A percentile compares a stretch with the other conserved stretches of the same genome.
Conservation (phyloP, 2,888 invertebrate genomes). For the Eilema sororculum region DNA sequence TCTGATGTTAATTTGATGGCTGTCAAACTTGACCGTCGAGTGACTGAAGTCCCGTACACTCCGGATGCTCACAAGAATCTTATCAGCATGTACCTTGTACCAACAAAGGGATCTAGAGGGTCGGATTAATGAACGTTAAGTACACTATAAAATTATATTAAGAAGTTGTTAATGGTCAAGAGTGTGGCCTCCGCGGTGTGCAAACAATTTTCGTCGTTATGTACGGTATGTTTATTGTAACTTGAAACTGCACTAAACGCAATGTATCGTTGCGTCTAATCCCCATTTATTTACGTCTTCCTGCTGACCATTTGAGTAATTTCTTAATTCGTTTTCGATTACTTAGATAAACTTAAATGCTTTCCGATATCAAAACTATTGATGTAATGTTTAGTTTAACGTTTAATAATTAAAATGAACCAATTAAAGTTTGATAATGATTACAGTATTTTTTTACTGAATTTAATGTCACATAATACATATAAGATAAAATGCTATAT, state of each 20-base stretch:
- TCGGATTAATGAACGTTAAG: conserved; percentile 37
- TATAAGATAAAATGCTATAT: too few species aligned
- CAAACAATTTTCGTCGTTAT: conserved; percentile 52
- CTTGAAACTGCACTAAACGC: conserved; percentile 52
- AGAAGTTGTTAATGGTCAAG: conserved; percentile 30
- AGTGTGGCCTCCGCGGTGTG: conserved; percentile 27
- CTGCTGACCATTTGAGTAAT: conserved; percentile 39
- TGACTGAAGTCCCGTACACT: conserved; percentile 51
- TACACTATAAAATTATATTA: conserved; percentile 31
- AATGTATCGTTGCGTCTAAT: conserved; percentile 51
- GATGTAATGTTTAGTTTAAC: not conserved
- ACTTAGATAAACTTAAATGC: not conserved
- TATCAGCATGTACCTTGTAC: conserved; percentile 52
- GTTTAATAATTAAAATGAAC: not conserved
- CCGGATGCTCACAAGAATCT: conserved; percentile 49
- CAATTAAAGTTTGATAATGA: not conserved
- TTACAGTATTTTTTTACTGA: not conserved
- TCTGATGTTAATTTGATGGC: conserved; percentile 78
- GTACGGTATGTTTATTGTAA: conserved; percentile 54
- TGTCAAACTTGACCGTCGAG: conserved; percentile 65
- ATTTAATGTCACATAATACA: too few species aligned
- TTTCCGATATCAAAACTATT: not conserved
- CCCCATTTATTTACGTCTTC: conserved; percentile 54
- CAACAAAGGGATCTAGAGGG: conserved; percentile 37
- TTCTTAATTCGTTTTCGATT: conserved; percentile 9